Evolutionary conservation across 2,113 vertebrate genomes (phyloP).

Genomic region (Elgaria multicarinata): DNA sequence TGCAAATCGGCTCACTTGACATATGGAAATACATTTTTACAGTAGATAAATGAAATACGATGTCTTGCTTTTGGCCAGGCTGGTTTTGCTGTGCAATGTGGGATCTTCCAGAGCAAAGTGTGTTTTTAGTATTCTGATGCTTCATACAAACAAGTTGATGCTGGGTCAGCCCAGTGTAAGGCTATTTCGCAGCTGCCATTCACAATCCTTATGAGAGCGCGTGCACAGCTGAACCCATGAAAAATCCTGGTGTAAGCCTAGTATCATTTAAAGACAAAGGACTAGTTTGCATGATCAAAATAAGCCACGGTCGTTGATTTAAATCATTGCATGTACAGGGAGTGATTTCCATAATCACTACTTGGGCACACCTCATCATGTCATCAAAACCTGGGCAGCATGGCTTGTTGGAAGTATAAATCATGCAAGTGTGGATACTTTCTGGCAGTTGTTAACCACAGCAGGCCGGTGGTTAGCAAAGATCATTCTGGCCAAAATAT

Average conservation of each 20-base stretch:
- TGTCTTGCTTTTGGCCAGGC: not conserved
- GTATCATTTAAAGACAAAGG: too few species aligned
- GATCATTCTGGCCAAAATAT: slow-evolving; percentile 57
- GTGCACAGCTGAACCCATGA: too few species aligned
- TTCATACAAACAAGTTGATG: not conserved
- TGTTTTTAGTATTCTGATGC: not conserved
- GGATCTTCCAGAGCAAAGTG: not conserved
- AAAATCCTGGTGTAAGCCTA: too few species aligned
- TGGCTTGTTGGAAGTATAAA: too few species aligned
- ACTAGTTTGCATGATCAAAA: too few species aligned
- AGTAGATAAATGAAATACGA: too few species aligned
- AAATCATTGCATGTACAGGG: too few species aligned
- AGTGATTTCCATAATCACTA: too few species aligned
- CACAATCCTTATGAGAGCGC: not conserved
- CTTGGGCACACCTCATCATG: too few species aligned
- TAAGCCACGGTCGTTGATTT: too few species aligned
- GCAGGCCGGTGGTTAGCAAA: slow-evolving; percentile 69
- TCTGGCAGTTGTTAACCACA: slow-evolving; percentile 70
- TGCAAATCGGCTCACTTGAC: not conserved
- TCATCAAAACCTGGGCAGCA: too few species aligned
- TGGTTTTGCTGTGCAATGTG: not conserved
- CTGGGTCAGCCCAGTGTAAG: not conserved
- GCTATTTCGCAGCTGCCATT: not conserved
- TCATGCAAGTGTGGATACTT: slow-evolving; percentile 10
- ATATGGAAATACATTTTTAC: not conserved